These are phyloP conservation scores for Alethe castanea DNA, from an alignment of 2,113 vertebrate genomes.

Conservation along the genomic window DNA sequence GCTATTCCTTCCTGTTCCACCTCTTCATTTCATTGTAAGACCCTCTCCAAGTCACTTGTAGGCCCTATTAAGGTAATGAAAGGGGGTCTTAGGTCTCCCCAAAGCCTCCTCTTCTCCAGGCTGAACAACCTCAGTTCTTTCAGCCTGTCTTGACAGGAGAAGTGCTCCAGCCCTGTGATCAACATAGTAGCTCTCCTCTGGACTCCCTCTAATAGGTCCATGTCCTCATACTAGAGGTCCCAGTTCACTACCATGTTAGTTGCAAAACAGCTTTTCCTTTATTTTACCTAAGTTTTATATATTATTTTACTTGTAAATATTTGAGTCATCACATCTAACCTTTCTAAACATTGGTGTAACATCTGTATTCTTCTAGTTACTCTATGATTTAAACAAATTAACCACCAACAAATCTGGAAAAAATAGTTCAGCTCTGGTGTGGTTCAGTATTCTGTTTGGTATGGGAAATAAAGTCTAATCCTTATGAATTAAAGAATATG, in stretches of 20 bases:
- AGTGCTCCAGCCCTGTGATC: not conserved
- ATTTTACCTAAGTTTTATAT: not conserved
- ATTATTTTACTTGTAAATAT: not conserved
- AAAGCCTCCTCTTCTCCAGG: not conserved
- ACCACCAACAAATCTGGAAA: not conserved
- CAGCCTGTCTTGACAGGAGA: not conserved
- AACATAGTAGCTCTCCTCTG: not conserved
- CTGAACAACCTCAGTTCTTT: not conserved
- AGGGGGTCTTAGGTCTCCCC: not conserved
- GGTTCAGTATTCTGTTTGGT: not conserved
- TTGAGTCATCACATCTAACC: not conserved
- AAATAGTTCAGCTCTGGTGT: not conserved
- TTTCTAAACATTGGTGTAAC: not conserved
- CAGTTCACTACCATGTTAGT: rapidly evolving
- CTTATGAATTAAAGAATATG: not conserved
- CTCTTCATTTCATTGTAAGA: not conserved
- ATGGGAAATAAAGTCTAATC: not conserved
- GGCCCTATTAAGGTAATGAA: not conserved
- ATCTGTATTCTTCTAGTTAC: not conserved
- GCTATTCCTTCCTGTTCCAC: not conserved
- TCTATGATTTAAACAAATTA: not conserved
- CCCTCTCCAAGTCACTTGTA: rapidly evolving
- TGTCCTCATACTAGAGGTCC: not conserved
- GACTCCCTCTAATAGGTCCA: not conserved
- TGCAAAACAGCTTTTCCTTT: not conserved